Percentiles rank a stretch among this genome's conserved stretches.
These are phyloP conservation scores for Portevinia maculata DNA, from an alignment of 2,888 invertebrate genomes.

Conservation along the genomic window DNA sequence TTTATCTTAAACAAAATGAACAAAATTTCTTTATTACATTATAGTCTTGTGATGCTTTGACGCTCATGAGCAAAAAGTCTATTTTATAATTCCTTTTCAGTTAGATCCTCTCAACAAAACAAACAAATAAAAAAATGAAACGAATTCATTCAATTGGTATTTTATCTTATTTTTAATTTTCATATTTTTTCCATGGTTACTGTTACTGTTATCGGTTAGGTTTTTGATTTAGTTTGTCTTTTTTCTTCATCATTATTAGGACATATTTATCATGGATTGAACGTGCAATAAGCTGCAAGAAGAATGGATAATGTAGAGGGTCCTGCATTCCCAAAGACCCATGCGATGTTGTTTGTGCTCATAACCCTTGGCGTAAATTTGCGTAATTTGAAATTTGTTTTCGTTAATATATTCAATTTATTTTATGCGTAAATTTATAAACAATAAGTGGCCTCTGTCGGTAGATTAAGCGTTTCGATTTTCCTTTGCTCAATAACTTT, in stretches of 20 bases:
- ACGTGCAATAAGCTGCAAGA: conserved; percentile 17
- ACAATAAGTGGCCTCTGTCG: conserved; percentile 58
- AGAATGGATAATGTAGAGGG: conserved; percentile 45
- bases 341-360: conserved; percentile 52
- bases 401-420: conserved; percentile 33
- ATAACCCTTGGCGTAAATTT: conserved; percentile 68
- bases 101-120: conserved; percentile 42
- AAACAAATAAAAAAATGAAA: conserved; percentile 1
- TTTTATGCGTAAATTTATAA: conserved; percentile 51
- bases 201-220: conserved; percentile 40
- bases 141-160: conserved; percentile 25
- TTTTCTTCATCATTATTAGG: conserved; percentile 18
- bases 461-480: conserved; percentile 59
- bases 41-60: conserved; percentile 4
- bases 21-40: conserved; percentile 13
- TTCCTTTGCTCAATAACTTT: conserved; percentile 30
- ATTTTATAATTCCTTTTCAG: conserved; percentile 63
- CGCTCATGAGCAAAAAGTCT: conserved; percentile 11
- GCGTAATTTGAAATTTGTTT: conserved; percentile 65
- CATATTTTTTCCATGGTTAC: conserved; percentile 62
- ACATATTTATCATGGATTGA: conserved; percentile 12
- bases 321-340: conserved; percentile 26
- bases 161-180: conserved; percentile 35
- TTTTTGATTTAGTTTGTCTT: conserved; percentile 50
- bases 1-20: conserved; percentile 10